Evolutionary conservation across 2,113 vertebrate genomes (phyloP).

Genomic region (Isichthys henryi): DNA sequence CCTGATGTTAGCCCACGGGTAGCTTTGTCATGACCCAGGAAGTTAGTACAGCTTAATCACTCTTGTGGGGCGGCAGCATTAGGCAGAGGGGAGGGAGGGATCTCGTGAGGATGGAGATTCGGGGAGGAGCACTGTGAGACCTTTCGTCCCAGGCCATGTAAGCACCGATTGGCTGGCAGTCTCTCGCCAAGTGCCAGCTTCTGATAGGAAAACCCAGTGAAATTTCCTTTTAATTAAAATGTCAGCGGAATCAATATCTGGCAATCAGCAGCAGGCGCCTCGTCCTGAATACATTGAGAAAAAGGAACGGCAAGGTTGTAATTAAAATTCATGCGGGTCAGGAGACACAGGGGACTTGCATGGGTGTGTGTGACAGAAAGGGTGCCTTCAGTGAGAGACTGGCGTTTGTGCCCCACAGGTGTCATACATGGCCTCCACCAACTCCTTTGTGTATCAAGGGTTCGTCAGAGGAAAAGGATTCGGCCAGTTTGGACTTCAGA

Average conservation of each 20-base stretch:
- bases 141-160: not conserved
- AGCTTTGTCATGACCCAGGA: not conserved
- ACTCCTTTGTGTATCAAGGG: slow-evolving; percentile 93
- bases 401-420: slow-evolving; percentile 63
- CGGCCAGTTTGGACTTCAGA: slow-evolving; percentile 95
- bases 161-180: not conserved
- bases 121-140: not conserved
- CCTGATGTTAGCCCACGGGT: not conserved
- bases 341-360: slow-evolving; percentile 17
- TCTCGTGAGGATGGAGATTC: not conserved
- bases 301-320: slow-evolving; percentile 39
- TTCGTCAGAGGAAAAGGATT: slow-evolving; percentile 94
- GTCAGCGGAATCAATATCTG: slow-evolving; percentile 66
- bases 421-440: slow-evolving; percentile 80
- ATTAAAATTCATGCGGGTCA: slow-evolving; percentile 47
- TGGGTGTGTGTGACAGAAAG: slow-evolving; percentile 7
- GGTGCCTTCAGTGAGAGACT: slow-evolving; percentile 27
- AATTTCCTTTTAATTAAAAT: slow-evolving; percentile 69
- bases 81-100: not conserved
- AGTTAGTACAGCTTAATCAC: not conserved
- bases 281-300: slow-evolving; percentile 36
- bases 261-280: slow-evolving; percentile 59
- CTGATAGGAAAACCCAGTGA: slow-evolving; percentile 42
- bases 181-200: not conserved
- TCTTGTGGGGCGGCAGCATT: not conserved